Percentiles rank a stretch among this genome's conserved stretches.
phyloP scores from a whole-genome alignment of 2,113 vertebrate genomes.

The Cyanoramphus novaezelandiae region DNA sequence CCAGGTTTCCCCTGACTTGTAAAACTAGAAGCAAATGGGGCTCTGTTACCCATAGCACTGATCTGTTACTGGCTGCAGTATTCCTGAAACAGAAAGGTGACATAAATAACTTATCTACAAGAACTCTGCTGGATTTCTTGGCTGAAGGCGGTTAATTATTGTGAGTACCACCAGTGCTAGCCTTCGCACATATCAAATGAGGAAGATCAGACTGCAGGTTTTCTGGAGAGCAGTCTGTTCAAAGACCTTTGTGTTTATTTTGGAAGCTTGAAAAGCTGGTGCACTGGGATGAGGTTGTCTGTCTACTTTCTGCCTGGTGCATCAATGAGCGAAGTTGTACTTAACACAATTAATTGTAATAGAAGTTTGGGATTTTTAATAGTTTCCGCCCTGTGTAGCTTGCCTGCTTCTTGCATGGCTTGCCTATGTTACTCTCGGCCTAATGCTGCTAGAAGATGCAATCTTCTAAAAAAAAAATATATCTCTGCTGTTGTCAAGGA shows the following conservation, averaged over 20 bases:
- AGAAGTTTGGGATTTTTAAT: constrained; percentile 10
- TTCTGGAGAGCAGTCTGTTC: background rate
- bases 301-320: constrained; percentile 37
- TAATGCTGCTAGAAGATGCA: background rate
- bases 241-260: constrained; percentile 35
- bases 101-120: constrained; percentile 25
- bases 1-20: background rate
- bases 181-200: background rate
- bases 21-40: background rate
- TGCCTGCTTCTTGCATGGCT: background rate
- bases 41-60: background rate
- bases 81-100: background rate
- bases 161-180: background rate
- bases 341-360: background rate
- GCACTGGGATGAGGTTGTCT: constrained; percentile 15
- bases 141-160: background rate
- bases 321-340: background rate
- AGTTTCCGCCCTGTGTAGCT: background rate
- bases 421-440: background rate
- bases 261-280: constrained; percentile 63
- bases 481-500: background rate
- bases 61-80: background rate
- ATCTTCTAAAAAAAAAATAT: background rate
- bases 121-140: background rate
- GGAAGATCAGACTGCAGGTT: constrained; percentile 4